phyloP scores from a whole-genome alignment of 2,113 vertebrate genomes.

The Halichoeres trimaculatus region DNA sequence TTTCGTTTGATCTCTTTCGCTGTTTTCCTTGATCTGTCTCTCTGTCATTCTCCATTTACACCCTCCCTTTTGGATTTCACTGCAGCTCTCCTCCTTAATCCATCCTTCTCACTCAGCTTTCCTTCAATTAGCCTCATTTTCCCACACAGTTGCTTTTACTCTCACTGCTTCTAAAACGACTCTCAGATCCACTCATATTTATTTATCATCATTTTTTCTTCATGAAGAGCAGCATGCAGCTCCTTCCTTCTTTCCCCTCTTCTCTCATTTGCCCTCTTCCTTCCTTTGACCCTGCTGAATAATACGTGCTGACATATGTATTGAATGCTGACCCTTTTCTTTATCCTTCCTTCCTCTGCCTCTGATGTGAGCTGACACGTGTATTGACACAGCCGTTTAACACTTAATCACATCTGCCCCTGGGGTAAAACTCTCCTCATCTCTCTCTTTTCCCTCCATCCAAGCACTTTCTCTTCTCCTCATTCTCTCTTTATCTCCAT shows the following conservation, averaged over 20 bases:
- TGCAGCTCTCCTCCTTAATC: conserved; percentile 44
- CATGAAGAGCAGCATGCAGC: not conserved
- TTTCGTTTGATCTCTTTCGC: conserved; percentile 35
- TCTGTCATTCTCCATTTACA: conserved; percentile 16
- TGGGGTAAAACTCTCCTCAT: conserved; percentile 22
- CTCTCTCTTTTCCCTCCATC: not conserved
- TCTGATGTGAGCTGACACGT: conserved; percentile 49
- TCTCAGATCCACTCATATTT: conserved; percentile 16
- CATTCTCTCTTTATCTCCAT: not conserved
- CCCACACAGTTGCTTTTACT: conserved; percentile 22
- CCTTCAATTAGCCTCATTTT: conserved; percentile 41
- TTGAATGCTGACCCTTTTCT: conserved; percentile 41
- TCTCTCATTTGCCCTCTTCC: not conserved
- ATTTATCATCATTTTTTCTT: not conserved
- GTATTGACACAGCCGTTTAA: conserved; percentile 70
- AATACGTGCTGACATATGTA: conserved; percentile 48
- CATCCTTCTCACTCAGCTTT: conserved; percentile 14
- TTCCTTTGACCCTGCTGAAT: conserved; percentile 11
- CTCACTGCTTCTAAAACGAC: conserved; percentile 6
- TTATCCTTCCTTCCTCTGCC: conserved; percentile 9
- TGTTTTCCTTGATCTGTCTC: conserved; percentile 51
- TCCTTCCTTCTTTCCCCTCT: not conserved
- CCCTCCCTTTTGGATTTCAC: conserved; percentile 15
- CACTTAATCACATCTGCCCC: conserved; percentile 62
- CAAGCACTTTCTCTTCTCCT: not conserved